Evolutionary conservation across 2,888 invertebrate species (phyloP).

Genomic region (Eupithecia centaureata): DNA sequence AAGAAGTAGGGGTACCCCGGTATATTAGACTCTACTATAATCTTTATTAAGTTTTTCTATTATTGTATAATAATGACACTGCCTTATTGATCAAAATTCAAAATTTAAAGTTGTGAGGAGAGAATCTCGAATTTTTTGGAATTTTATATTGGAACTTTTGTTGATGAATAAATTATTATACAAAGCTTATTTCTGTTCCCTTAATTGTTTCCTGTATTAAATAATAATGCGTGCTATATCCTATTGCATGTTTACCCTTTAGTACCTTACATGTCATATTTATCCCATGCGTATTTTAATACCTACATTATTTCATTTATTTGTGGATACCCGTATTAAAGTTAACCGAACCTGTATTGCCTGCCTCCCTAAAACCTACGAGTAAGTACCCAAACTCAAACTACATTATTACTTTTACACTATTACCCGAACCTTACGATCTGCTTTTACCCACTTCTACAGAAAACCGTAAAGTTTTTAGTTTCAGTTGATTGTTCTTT

Average conservation of each 20-base stretch:
- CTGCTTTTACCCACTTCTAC: background rate
- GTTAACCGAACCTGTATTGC: constrained; percentile 2
- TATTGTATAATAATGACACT: constrained; percentile 16
- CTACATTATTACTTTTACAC: background rate
- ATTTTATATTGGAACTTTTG: constrained; percentile 34
- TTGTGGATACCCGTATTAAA: background rate
- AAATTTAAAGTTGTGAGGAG: constrained; percentile 32
- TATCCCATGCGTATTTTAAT: too few relatives aligned
- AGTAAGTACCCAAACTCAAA: constrained; percentile 6
- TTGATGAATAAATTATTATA: constrained; percentile 30
- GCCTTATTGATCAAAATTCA: constrained; percentile 31
- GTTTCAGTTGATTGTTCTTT: background rate
- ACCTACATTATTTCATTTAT: background rate
- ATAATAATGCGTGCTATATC: background rate
- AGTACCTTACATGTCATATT: background rate
- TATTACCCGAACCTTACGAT: background rate
- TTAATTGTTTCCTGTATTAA: background rate
- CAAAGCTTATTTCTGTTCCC: constrained; percentile 17
- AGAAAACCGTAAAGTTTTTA: background rate
- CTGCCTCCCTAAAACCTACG: constrained; percentile 6
- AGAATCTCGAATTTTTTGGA: constrained; percentile 37
- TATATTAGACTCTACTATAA: constrained; percentile 65
- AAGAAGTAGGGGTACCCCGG: constrained; percentile 82
- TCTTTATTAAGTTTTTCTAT: background rate
- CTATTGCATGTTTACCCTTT: background rate